Evolutionary conservation across 2,888 invertebrate species (phyloP).

Genomic region (Hermaeophaga mercurialis): DNA sequence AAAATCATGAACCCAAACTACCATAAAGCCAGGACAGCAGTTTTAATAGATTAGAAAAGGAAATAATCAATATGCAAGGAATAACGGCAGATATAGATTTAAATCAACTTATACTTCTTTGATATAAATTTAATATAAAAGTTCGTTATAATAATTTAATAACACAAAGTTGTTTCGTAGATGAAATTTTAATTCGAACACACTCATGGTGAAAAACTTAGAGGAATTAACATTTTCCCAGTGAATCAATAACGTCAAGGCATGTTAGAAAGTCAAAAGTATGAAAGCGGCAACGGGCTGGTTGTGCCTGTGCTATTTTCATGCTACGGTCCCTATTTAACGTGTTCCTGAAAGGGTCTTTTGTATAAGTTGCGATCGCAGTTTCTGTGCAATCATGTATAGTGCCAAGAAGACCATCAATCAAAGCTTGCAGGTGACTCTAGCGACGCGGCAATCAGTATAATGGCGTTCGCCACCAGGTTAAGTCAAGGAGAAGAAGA

Average conservation of each 20-base stretch:
- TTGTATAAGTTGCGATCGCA: conserved; percentile 38
- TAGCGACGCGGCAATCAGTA: conserved; percentile 47
- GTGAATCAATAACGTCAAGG: conserved; percentile 21
- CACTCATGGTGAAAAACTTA: no score
- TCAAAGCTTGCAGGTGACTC: conserved; percentile 51
- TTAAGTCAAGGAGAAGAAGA: conserved; percentile 29
- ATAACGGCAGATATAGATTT: no score
- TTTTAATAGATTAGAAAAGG: no score
- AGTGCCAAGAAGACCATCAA: conserved; percentile 52
- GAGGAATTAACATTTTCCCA: neutral
- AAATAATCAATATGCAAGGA: no score
- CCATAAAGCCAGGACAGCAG: no score
- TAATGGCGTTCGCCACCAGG: conserved; percentile 43
- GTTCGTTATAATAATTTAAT: no score
- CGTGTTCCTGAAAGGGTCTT: conserved; percentile 37
- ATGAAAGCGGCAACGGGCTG: conserved; percentile 9
- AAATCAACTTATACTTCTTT: no score
- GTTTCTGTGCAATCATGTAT: conserved; percentile 51
- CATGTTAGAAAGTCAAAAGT: conserved; percentile 28
- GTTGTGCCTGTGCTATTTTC: conserved; percentile 7
- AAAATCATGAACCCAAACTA: no score
- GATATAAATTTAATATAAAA: no score
- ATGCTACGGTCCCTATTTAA: conserved; percentile 29
- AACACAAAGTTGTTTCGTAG: no score
- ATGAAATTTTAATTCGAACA: no score